phyloP scores from a whole-genome alignment of 2,888 invertebrate genomes.

The Digitonthophagus gazella region DNA sequence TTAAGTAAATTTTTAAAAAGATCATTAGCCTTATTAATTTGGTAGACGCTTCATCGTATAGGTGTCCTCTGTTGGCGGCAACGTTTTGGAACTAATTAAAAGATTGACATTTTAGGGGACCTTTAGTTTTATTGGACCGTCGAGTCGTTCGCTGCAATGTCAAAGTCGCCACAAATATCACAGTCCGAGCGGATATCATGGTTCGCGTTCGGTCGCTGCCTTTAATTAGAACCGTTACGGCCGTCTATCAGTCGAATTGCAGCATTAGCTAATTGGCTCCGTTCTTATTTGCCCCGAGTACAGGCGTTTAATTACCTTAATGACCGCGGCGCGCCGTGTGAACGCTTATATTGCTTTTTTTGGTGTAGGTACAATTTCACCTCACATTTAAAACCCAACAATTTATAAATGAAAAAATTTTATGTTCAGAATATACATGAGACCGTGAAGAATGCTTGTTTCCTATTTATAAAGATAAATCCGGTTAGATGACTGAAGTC shows the following conservation, averaged over 20 bases:
- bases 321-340: neutral
- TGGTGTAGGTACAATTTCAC: constrained; percentile 11
- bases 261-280: constrained; percentile 26
- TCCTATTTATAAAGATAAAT: neutral
- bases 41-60: neutral
- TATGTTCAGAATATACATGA: too few species aligned
- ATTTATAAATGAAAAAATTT: too few species aligned
- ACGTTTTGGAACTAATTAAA: constrained; percentile 34
- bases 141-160: constrained; percentile 29
- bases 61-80: neutral
- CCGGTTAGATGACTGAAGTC: neutral
- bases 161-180: constrained; percentile 37
- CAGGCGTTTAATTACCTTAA: constrained; percentile 22
- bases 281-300: constrained; percentile 19
- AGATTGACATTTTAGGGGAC: constrained; percentile 39
- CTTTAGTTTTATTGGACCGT: constrained; percentile 34
- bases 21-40: neutral
- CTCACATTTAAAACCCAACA: neutral
- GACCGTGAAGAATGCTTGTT: too few species aligned
- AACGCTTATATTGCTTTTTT: neutral
- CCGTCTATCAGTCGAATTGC: constrained; percentile 17
- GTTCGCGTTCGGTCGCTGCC: constrained; percentile 30
- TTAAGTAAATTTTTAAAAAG: neutral
- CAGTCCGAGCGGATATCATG: constrained; percentile 25
- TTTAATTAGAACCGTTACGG: constrained; percentile 20